Percentiles rank a stretch among this genome's conserved stretches.
Conservation (phyloP, 2,797 vertebrate species). For the Sylvilagus floridanus region DNA sequence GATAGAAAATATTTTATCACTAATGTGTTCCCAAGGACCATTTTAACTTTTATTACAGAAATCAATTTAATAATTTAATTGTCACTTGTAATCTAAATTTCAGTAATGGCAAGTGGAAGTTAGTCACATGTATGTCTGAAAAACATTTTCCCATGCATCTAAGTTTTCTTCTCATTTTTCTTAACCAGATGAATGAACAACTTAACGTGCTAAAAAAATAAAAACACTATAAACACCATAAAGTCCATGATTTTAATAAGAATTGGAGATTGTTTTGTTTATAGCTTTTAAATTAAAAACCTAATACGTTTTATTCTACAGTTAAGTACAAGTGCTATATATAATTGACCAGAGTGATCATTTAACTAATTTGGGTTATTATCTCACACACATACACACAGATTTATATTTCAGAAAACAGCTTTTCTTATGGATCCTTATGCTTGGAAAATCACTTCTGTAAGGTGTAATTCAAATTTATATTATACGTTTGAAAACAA, state of each 20-base stretch:
- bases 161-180: conserved; percentile 38
- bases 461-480: not conserved
- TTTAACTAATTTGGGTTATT: not conserved
- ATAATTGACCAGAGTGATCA: not conserved
- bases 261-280: not conserved
- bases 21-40: not conserved
- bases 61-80: not conserved
- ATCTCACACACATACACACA: not conserved
- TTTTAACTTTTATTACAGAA: conserved; percentile 25
- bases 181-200: conserved; percentile 16
- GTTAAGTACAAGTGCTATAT: not conserved
- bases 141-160: conserved; percentile 4
- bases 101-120: not conserved
- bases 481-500: not conserved
- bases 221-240: not conserved
- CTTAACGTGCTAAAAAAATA: not conserved
- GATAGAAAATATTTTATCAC: not conserved
- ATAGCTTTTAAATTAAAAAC: conserved; percentile 48
- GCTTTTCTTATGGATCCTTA: not conserved
- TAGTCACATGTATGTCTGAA: not conserved
- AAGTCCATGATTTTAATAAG: not conserved
- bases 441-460: not conserved
- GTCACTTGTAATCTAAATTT: not conserved
- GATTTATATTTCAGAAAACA: not conserved
- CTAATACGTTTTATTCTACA: not conserved